Evolutionary conservation across 2,888 invertebrate genomes (phyloP).

Genomic region (Ectemnius cavifrons): DNA sequence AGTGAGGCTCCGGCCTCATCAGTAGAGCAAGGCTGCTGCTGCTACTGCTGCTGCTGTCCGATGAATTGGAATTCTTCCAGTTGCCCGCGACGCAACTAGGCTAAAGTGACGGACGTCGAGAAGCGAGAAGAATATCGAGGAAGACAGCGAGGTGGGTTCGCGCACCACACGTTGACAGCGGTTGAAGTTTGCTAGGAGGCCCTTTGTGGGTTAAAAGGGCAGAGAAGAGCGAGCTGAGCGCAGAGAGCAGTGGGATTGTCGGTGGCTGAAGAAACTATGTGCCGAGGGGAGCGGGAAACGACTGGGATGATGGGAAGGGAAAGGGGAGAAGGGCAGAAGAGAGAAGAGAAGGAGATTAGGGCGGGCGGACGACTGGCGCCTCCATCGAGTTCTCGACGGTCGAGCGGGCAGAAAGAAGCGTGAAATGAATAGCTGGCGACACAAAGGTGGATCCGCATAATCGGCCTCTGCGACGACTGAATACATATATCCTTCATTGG

Average conservation of each 20-base stretch:
- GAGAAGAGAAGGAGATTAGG: neutral
- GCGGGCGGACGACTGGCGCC: constrained; percentile 7
- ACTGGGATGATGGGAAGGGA: too few species aligned
- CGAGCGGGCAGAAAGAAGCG: constrained; percentile 25
- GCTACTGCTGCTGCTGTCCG: too few species aligned
- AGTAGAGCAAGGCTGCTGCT: too few species aligned
- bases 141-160: too few species aligned
- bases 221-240: neutral
- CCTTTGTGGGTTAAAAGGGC: constrained; percentile 40
- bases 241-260: neutral
- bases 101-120: neutral
- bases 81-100: neutral
- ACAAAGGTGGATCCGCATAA: constrained; percentile 40
- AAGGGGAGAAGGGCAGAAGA: too few species aligned
- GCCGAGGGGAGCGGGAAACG: neutral
- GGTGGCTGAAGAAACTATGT: constrained; percentile 1
- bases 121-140: neutral
- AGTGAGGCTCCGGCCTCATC: too few species aligned
- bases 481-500: neutral
- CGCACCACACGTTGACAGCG: too few species aligned
- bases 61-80: too few species aligned
- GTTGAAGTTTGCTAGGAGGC: neutral
- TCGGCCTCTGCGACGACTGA: constrained; percentile 5
- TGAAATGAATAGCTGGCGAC: constrained; percentile 18
- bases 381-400: constrained; percentile 21